Base-by-base conservation (phyloP, 2,888 invertebrate species). In the Cataglyphis livida region DNA sequence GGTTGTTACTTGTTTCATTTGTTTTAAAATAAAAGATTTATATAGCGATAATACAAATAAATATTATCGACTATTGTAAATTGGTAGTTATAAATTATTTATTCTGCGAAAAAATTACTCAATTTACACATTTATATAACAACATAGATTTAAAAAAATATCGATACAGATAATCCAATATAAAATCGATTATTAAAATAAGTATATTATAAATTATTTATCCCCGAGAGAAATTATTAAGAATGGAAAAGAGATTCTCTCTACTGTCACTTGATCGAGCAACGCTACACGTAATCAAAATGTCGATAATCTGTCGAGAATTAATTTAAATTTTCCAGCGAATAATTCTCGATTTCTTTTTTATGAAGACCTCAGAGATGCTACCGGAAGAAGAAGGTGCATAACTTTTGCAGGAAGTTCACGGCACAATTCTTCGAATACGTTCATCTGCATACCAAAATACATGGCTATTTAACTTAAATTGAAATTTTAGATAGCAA, bases 401-500 rank as follows among this genome's bases (percentile, higher is more conserved):
- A 57, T 68, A 78, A 59, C 44, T 78, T 70, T 7, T 21, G 6
- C 21, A 48, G 59, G 59, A 78, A 70, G 44, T 78, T 70, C 7
- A 25, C 21, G 44, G 59, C 25, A 59, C 44, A 64, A 78, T 70
- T 59, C 25, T 78, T 35, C 59, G 25, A 70, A 59, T 78, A 78
- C 70, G 70, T 78, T 35, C 59, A 78, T 78, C 44, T 78, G 59
- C 78, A 78, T 78, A 78, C 44, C 59, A 78, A 78, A 78, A 78
- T 78, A 78, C 44, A 78, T 25, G 59, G 44, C 70, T 78, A 78
- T 78, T 78, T 78, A 78, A 78, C 70, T 78, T 70, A 70, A 78
- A 70, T 78, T 70, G 78, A 78, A 78, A 70, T 78, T 78, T 35
- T 18, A 78, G 70, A 70, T 78, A 35, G 12, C 32, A 18, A 41